Conservation (phyloP, 1,140 invertebrate genomes). For the Stegodyphus mimosarum region DNA sequence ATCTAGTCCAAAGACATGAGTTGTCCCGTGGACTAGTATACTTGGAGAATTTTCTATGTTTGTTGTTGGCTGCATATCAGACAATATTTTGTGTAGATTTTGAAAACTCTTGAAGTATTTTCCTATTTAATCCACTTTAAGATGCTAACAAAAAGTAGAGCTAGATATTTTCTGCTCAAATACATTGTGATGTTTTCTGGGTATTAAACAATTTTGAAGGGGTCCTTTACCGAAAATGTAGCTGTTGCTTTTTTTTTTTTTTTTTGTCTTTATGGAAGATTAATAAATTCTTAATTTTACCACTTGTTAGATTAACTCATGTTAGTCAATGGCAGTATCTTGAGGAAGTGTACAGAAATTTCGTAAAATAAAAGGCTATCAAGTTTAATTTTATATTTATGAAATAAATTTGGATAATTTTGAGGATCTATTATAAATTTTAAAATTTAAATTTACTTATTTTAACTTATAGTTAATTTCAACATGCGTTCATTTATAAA, state of each 20-base stretch:
- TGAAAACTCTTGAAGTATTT: constrained; percentile 38
- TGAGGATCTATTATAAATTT: too few relatives aligned
- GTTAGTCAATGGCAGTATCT: not conserved
- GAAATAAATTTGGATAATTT: too few relatives aligned
- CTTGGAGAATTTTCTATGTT: constrained; percentile 13
- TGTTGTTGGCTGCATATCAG: constrained; percentile 9
- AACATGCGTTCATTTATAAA: too few relatives aligned
- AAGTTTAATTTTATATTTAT: too few relatives aligned
- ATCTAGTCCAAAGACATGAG: not conserved
- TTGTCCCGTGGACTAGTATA: not conserved
- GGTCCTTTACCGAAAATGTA: not conserved
- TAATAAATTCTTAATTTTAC: not conserved
- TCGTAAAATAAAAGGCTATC: too few relatives aligned
- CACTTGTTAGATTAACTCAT: not conserved
- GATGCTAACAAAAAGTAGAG: constrained; percentile 8
- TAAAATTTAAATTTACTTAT: too few relatives aligned
- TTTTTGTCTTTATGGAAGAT: too few relatives aligned
- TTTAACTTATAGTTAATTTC: too few relatives aligned
- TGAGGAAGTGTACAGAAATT: too few relatives aligned
- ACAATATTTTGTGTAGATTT: constrained; percentile 31
- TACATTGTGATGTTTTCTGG: constrained; percentile 43
- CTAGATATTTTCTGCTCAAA: constrained; percentile 19
- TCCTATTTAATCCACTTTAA: constrained; percentile 43
- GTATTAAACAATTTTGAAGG: not conserved
- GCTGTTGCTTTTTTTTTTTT: too few relatives aligned